Evolutionary conservation across 1,140 invertebrate species (phyloP).

Genomic region (Drosophila jambulina): DNA sequence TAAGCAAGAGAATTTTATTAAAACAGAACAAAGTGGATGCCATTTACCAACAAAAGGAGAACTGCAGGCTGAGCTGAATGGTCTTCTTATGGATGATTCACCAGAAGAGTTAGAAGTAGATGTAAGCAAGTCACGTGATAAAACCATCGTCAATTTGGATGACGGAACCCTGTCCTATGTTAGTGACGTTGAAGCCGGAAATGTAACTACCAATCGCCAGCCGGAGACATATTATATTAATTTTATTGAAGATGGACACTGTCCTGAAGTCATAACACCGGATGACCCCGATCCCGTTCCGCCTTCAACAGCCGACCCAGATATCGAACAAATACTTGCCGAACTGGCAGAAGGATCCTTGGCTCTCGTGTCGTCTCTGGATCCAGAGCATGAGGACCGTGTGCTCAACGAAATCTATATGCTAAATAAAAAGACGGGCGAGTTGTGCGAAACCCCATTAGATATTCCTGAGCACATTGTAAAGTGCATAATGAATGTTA

Average conservation of each 20-base stretch:
- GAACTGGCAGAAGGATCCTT: conserved; percentile 82
- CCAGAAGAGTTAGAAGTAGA: conserved; percentile 13
- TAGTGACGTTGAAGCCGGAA: conserved; percentile 17
- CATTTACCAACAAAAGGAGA: conserved; percentile 29
- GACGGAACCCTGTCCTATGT: conserved; percentile 50
- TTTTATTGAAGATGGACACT: conserved; percentile 28
- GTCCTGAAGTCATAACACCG: conserved; percentile 8
- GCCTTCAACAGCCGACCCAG: conserved; percentile 53
- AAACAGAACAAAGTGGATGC: conserved; percentile 48
- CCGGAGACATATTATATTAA: conserved; percentile 50
- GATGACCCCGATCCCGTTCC: conserved; percentile 8
- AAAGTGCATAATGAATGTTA: conserved; percentile 82
- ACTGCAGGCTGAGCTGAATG: conserved; percentile 60
- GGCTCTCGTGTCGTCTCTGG: conserved; percentile 81
- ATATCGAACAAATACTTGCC: conserved; percentile 74
- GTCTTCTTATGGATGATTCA: conserved; percentile 56
- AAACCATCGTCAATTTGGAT: conserved; percentile 44
- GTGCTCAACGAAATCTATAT: conserved; percentile 85
- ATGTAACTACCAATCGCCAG: conserved; percentile 9
- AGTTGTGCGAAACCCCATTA: conserved; percentile 78
- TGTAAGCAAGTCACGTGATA: conserved; percentile 35
- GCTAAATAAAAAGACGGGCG: conserved; percentile 76
- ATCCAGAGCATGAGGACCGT: conserved; percentile 67
- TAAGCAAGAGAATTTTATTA: conserved; percentile 49
- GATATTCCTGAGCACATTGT: conserved; percentile 84